Evolutionary conservation across 2,888 invertebrate species (phyloP), one percentile per base, ranked within the genome.

Genomic region (Heliconius aoede): DNA sequence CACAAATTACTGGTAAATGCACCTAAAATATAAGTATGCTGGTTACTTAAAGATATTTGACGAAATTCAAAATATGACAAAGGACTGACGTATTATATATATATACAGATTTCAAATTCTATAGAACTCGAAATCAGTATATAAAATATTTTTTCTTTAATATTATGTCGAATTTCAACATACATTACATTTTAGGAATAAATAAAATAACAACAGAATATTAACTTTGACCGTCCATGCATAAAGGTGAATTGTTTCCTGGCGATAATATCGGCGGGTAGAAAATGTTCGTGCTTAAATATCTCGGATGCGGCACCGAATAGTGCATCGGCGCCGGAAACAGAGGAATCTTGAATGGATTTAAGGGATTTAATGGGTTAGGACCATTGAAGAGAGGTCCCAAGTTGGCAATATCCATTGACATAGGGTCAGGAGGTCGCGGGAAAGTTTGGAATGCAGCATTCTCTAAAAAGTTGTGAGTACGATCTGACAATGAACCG

Each of bases 251-350:
- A 76, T 64, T 79, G 80, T 80, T 91, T 80, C 83, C 91, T 82
- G 84, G 88, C 82, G 87, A 85, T 79, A 91, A 82, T 75, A 91
- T 82, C 26, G 92, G 87, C 18, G 92, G 94, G 80, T 90, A 91
- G 83, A 95, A 89, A 85, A 89, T 85, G 85, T 90, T 90, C 87
- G 93, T 83, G 83, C 95, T 87, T 87, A 89, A 88, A 90, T 95
- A 89, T 87, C 94, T 85, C 83, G 89, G 84, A 82, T 91, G 90
- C 7, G 91, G 83, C 61, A 91, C 81, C 3, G 93, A 89, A 80
- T 93, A 93, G 81, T 90, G 91, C 32, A 92, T 81, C 7, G 91
- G 85, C 8, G 88, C 84, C 7, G 92, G 85, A 80, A 94, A 91
- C 51, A 93, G 82, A 64, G 94, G 93, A 72, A 93, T 88, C 80